These are phyloP conservation scores for Pristionchus entomophagus DNA, from an alignment of 2,888 invertebrate genomes.

Conservation along the genomic window DNA sequence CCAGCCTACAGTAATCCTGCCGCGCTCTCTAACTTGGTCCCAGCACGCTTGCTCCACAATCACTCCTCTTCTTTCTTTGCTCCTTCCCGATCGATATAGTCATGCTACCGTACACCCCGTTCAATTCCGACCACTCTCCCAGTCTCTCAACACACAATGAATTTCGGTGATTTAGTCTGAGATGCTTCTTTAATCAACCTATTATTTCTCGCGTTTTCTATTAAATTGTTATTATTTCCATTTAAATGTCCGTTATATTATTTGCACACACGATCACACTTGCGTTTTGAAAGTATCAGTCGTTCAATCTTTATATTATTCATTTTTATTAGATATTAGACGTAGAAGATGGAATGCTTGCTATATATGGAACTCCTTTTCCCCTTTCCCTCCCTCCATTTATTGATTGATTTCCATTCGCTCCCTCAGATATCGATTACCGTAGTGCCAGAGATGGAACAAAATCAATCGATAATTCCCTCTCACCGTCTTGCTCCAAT, in stretches of 20 bases:
- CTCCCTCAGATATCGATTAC: slow-evolving; percentile 23
- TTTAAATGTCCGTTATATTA: slow-evolving; percentile 30
- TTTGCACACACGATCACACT: background rate
- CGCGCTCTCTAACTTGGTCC: slow-evolving; percentile 20
- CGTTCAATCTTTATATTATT: slow-evolving; percentile 31
- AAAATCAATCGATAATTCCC: slow-evolving; percentile 20
- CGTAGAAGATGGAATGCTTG: slow-evolving; percentile 18
- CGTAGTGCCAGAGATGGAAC: slow-evolving; percentile 26
- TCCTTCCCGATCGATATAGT: slow-evolving; percentile 18
- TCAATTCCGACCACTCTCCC: background rate
- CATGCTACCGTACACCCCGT: slow-evolving; percentile 26
- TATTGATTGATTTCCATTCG: slow-evolving; percentile 10
- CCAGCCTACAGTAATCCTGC: slow-evolving; percentile 27
- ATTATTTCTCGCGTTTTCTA: background rate
- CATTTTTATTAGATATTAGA: slow-evolving; percentile 32
- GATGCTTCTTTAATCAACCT: slow-evolving; percentile 7
- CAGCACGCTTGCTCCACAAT: slow-evolving; percentile 7
- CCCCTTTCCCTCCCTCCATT: background rate
- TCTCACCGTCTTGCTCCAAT: slow-evolving; percentile 20
- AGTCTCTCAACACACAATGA: slow-evolving; percentile 15
- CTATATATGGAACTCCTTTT: slow-evolving; percentile 6
- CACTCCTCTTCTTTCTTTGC: background rate
- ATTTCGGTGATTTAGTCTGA: slow-evolving; percentile 4
- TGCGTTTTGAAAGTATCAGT: slow-evolving; percentile 13
- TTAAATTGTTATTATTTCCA: slow-evolving; percentile 25